Conservation (phyloP, 2,797 vertebrate species). For the Malurus leucopterus region DNA sequence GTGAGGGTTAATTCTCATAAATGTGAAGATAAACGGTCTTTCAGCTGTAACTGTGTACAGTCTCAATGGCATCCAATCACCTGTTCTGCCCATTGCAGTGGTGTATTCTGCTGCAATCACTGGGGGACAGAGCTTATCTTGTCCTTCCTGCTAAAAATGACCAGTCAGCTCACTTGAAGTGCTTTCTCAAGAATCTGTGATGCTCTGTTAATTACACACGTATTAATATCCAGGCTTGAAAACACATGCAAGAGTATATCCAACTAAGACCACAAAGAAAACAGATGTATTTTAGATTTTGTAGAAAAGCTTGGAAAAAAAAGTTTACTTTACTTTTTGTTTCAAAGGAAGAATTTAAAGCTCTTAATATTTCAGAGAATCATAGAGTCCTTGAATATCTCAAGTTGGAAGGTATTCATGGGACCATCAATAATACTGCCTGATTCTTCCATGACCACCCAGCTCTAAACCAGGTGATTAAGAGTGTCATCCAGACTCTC, state of each 20-base stretch:
- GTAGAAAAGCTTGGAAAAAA: neutral
- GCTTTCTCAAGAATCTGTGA: neutral
- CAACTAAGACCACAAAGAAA: neutral
- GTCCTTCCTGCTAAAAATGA: neutral
- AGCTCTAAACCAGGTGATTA: neutral
- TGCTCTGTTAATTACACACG: neutral
- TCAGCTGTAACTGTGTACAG: neutral
- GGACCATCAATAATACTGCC: neutral
- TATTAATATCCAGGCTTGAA: neutral
- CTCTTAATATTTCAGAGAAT: neutral
- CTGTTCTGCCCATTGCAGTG: neutral
- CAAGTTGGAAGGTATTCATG: neutral
- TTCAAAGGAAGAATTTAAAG: neutral
- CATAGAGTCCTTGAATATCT: neutral
- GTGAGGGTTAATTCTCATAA: neutral
- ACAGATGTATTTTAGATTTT: neutral
- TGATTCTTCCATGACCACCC: neutral
- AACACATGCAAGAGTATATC: neutral
- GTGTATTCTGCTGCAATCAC: neutral
- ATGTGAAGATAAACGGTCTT: neutral
- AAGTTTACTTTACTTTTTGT: neutral
- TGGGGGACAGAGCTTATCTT: neutral
- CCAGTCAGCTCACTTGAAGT: neutral
- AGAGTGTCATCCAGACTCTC: accelerated
- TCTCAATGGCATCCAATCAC: neutral